Conservation (phyloP, 2,113 vertebrate species). For the Crotalus helleri region DNA sequence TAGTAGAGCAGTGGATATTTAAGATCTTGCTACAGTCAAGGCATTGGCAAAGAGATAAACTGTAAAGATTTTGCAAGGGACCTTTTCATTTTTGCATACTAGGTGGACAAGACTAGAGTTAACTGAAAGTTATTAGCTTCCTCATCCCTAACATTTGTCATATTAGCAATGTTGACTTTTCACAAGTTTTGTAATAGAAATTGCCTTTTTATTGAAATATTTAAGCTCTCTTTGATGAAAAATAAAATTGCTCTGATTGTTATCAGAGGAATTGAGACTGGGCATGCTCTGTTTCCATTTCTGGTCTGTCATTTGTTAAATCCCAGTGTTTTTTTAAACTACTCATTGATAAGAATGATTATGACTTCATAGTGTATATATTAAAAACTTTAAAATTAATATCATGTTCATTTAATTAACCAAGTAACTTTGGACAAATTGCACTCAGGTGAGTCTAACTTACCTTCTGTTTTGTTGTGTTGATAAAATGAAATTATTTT, state of each 20-base stretch:
- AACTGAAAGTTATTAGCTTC: neutral
- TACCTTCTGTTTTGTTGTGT: neutral
- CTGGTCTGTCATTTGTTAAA: neutral
- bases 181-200: neutral
- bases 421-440: neutral
- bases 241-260: neutral
- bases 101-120: neutral
- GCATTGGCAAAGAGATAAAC: neutral
- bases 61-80: neutral
- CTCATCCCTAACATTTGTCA: neutral
- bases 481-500: neutral
- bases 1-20: neutral
- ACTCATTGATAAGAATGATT: neutral
- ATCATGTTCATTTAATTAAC: neutral
- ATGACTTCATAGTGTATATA: neutral
- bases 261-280: neutral
- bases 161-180: neutral
- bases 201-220: neutral
- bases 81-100: neutral
- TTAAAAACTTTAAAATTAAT: neutral
- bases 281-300: neutral
- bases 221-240: neutral
- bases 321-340: neutral
- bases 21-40: neutral
- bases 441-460: neutral